phyloP scores from a whole-genome alignment of 2,888 invertebrate species.

The Hirudinaria manillensis region DNA sequence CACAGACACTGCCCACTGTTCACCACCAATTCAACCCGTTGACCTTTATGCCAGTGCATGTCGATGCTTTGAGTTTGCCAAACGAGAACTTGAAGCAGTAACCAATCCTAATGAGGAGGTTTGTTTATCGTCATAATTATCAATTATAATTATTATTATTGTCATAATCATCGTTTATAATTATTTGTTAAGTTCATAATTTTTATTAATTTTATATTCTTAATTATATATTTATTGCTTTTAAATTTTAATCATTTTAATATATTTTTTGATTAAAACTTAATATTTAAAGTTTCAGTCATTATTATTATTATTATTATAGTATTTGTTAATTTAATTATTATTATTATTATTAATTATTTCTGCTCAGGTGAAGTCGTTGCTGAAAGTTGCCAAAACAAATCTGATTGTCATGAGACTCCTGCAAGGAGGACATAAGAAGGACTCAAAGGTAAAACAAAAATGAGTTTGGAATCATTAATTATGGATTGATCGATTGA shows the following conservation, averaged over 20 bases:
- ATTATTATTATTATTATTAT: too few relatives aligned
- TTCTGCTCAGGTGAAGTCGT: conserved; percentile 50
- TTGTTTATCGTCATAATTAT: neutral
- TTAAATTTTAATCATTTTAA: too few relatives aligned
- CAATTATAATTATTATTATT: neutral
- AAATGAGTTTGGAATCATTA: neutral
- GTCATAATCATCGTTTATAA: neutral
- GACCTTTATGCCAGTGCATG: conserved; percentile 71
- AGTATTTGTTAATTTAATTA: neutral
- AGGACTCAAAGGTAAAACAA: conserved; percentile 64
- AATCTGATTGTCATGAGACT: conserved; percentile 91
- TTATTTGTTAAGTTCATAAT: neutral
- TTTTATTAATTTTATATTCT: too few relatives aligned
- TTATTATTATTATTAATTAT: conserved; percentile 27
- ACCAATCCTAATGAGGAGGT: conserved; percentile 59
- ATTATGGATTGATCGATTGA: neutral
- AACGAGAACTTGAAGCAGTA: conserved; percentile 75
- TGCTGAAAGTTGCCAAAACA: conserved; percentile 84
- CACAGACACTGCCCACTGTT: conserved; percentile 2
- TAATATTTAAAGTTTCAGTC: too few relatives aligned
- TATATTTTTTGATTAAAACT: too few relatives aligned
- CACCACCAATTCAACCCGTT: neutral
- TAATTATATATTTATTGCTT: too few relatives aligned
- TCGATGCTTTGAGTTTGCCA: conserved; percentile 85
- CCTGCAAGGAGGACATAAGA: conserved; percentile 83